A percentile compares a stretch with the other conserved stretches of the same genome.
phyloP scores from a whole-genome alignment of 2,113 vertebrate species.

The Tragelaphus buxtoni region DNA sequence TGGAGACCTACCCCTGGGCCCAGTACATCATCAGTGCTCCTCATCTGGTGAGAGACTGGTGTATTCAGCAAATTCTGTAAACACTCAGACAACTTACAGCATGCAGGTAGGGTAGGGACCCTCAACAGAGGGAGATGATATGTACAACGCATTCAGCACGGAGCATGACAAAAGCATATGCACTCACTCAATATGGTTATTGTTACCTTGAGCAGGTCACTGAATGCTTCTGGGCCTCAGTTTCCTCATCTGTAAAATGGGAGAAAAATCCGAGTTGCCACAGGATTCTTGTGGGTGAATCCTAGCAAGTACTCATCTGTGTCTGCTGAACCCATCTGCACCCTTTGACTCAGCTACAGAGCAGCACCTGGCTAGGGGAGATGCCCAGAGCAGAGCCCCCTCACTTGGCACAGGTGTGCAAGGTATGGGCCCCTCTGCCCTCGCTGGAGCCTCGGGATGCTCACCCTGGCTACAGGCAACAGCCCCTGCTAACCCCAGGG shows the following conservation, averaged over 20 bases:
- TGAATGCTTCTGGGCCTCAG: not conserved
- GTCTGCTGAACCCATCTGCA: not conserved
- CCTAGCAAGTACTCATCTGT: not conserved
- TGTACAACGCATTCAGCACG: not conserved
- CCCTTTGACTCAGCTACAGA: not conserved
- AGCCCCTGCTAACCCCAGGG: rapidly evolving
- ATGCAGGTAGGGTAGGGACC: rapidly evolving
- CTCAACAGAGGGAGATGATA: not conserved
- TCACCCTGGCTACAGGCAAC: not conserved
- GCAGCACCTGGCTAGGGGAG: not conserved
- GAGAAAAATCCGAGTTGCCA: not conserved
- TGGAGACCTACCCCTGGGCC: not conserved
- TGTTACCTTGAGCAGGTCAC: not conserved
- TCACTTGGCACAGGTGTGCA: not conserved
- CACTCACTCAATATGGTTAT: not conserved
- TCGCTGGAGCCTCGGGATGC: rapidly evolving
- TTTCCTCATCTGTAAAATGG: not conserved
- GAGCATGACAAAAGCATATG: not conserved
- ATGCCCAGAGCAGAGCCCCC: not conserved
- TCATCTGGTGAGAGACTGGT: not conserved
- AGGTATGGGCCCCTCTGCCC: not conserved
- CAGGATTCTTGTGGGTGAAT: not conserved
- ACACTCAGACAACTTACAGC: not conserved
- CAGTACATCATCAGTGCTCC: not conserved
- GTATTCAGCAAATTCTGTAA: not conserved